Base-by-base conservation (phyloP, 2,888 invertebrate genomes). In the Netelia fuscicornis region DNA sequence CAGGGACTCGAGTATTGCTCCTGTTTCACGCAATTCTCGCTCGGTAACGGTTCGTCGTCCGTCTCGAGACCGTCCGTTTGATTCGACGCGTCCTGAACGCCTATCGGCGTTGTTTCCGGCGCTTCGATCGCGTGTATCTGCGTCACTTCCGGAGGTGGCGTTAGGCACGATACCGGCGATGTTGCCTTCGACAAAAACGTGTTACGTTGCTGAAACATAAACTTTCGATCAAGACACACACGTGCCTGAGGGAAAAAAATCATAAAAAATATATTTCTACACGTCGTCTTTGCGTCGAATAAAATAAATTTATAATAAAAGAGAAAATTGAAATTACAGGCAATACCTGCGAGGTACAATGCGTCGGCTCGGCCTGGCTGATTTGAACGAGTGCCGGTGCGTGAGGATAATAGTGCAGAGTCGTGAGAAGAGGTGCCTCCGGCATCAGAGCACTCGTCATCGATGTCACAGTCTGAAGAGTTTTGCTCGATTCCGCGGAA, bases 11-110 rank as follows among this genome's bases (percentile, higher is more conserved):
- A 56, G 20, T 86, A 90, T 67, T 92, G 92, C 23, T 93, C 93
- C 74, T 92, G 92, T 42, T 93, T 93, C 3, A 93, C 91, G 81
- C 88, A 86, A 1, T 89, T 90, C 9, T 89, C 86, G 3, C 70
- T 77, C 9, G 89, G 85, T 20, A 89, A 44, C 54, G 87, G 84
- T n/a, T 91, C 91, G 10, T 92, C 92, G 3, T 92, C 92, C 3
- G 86, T 82, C 62, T 93, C 93, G 0, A 96, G 96, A 23, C 97
- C 96, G 90, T 97, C 97, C 0, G 97, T 97, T 94, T 98, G 97
- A 91, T 97, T 97, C 74, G 97, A 97, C 0, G 97, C 97, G 90
- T 97, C 97, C 92, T 96, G 97, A n/a, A 97, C 97, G 84, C 96
- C 96, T 0, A 91, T 89, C 58, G 95, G 94, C 1, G 94, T 94